Percentiles rank a stretch among this genome's conserved stretches.
phyloP scores from a whole-genome alignment of 2,113 vertebrate species.

The Nymphicus hollandicus region DNA sequence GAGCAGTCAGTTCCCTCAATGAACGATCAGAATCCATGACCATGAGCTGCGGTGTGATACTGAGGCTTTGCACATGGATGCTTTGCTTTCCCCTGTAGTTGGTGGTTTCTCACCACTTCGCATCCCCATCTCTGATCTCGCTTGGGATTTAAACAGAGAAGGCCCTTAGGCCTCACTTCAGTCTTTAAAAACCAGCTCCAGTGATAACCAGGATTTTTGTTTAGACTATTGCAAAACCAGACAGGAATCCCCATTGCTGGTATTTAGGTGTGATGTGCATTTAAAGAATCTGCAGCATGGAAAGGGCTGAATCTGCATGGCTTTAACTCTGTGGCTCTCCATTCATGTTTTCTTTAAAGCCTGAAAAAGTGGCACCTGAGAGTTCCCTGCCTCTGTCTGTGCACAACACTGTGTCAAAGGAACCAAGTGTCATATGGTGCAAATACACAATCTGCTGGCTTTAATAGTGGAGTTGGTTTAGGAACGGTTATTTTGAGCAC shows the following conservation, averaged over 20 bases:
- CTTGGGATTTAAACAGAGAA: not conserved
- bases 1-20: not conserved
- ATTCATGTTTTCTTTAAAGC: not conserved
- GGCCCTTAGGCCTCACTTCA: not conserved
- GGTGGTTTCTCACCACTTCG: not conserved
- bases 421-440: not conserved
- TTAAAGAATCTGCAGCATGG: not conserved
- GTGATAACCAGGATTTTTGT: not conserved
- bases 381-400: not conserved
- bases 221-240: not conserved
- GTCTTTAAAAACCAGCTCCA: not conserved
- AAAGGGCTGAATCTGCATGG: not conserved
- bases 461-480: not conserved
- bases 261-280: not conserved
- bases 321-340: not conserved
- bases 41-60: not conserved
- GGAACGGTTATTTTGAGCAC: conserved; percentile 30
- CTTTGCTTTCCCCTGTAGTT: not conserved
- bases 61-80: not conserved
- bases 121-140: not conserved
- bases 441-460: not conserved
- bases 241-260: not conserved
- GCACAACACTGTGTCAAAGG: not conserved
- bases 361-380: not conserved
- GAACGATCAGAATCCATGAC: not conserved